Percentiles rank a stretch among this genome's conserved stretches.
Evolutionary conservation across 2,113 vertebrate genomes (phyloP).

Genomic region (Platichthys flesus): DNA sequence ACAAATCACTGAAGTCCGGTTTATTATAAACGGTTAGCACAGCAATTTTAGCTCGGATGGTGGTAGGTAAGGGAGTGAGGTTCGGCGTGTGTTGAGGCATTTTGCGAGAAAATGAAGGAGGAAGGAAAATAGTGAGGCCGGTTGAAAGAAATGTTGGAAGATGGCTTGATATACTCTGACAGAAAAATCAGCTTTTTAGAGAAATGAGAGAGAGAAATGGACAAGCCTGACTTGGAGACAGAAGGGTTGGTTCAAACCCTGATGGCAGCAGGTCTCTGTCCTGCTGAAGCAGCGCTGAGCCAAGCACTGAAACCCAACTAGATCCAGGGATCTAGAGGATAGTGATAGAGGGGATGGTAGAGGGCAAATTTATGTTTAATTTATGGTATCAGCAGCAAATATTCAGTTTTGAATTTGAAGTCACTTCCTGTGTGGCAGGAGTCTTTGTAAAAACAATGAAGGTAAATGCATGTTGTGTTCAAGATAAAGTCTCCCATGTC

Average conservation of each 20-base stretch:
- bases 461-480: constrained; percentile 17
- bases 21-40: constrained; percentile 60
- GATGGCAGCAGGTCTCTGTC: constrained; percentile 29
- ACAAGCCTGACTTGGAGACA: constrained; percentile 29
- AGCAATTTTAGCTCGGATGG: constrained; percentile 47
- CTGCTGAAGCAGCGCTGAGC: constrained; percentile 27
- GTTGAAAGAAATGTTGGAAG: constrained; percentile 39
- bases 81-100: constrained; percentile 38
- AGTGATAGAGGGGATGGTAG: background rate
- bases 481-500: constrained; percentile 13
- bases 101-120: constrained; percentile 32
- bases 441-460: constrained; percentile 33
- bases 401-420: constrained; percentile 35
- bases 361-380: background rate
- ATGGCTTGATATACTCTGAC: constrained; percentile 37
- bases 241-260: constrained; percentile 24
- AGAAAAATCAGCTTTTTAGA: constrained; percentile 33
- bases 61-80: constrained; percentile 16
- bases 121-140: background rate
- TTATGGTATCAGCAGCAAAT: constrained; percentile 15
- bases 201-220: constrained; percentile 17
- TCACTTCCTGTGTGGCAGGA: constrained; percentile 28
- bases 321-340: background rate
- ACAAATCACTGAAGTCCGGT: constrained; percentile 65
- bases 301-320: constrained; percentile 18